Evolutionary conservation across 2,797 vertebrate genomes (phyloP).

Genomic region (Micromesistius poutassou): DNA sequence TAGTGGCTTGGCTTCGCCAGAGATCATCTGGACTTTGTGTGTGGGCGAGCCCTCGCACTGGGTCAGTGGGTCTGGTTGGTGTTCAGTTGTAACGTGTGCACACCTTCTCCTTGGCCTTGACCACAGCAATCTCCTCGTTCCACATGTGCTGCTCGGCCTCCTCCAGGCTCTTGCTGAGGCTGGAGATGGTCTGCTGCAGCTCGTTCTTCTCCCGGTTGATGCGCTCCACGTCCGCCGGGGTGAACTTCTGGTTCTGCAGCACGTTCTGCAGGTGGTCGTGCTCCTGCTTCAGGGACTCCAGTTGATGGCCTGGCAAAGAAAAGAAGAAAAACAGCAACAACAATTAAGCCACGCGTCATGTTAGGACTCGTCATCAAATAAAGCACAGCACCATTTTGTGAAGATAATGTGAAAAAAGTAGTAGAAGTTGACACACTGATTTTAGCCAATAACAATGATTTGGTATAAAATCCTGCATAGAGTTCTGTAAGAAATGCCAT

Average conservation of each 20-base stretch:
- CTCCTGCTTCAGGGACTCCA: slow-evolving; percentile 83
- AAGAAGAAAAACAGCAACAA: background rate
- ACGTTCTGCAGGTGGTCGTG: slow-evolving; percentile 77
- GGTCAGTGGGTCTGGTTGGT: no score
- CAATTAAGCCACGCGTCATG: no score
- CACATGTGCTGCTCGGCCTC: slow-evolving; percentile 85
- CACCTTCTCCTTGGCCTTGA: slow-evolving; percentile 84
- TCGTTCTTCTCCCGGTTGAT: slow-evolving; percentile 91
- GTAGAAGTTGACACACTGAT: no score
- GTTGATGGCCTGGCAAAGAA: slow-evolving; percentile 73
- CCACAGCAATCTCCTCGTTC: slow-evolving; percentile 89
- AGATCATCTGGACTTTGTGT: no score
- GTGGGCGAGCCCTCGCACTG: no score
- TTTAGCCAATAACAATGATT: no score
- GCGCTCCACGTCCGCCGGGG: slow-evolving; percentile 88
- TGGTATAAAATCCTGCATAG: no score
- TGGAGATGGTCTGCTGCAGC: slow-evolving; percentile 83
- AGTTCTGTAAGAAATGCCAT: background rate
- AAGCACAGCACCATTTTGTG: background rate
- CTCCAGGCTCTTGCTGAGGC: slow-evolving; percentile 80
- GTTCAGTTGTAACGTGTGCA: slow-evolving; percentile 15
- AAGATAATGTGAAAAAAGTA: background rate
- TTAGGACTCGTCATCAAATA: background rate
- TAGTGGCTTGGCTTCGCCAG: no score
- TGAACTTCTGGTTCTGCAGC: slow-evolving; percentile 89